phyloP scores from a whole-genome alignment of 2,888 invertebrate genomes.

The Orthosia incerta region DNA sequence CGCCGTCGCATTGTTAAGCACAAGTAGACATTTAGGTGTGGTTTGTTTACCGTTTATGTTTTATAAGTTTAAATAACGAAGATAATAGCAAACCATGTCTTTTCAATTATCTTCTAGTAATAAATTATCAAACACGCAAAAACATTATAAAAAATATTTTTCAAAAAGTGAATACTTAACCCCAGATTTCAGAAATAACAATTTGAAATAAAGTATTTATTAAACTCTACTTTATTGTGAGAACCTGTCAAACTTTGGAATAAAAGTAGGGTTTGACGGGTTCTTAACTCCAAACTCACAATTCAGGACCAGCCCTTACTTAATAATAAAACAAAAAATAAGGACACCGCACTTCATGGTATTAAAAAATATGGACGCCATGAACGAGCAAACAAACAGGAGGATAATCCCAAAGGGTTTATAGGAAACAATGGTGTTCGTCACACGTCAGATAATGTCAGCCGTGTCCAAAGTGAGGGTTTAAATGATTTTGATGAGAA shows the following conservation, averaged over 20 bases:
- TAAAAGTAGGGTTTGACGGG: too few species aligned
- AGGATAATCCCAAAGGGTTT: slow-evolving; percentile 38
- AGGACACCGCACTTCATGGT: background rate
- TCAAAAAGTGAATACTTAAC: too few species aligned
- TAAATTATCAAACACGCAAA: too few species aligned
- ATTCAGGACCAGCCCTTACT: too few species aligned
- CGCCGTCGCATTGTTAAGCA: background rate
- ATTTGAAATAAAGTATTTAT: too few species aligned
- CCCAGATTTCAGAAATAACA: too few species aligned
- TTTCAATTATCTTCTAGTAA: too few species aligned
- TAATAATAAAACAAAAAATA: too few species aligned
- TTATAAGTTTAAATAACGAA: background rate
- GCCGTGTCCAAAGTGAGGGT: background rate
- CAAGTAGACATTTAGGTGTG: background rate
- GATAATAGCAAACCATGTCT: background rate
- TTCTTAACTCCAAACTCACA: too few species aligned
- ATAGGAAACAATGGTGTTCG: slow-evolving; percentile 28
- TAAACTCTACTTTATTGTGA: too few species aligned
- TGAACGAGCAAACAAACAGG: slow-evolving; percentile 5
- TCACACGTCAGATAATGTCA: slow-evolving; percentile 37
- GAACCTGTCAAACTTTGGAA: too few species aligned
- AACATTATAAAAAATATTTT: too few species aligned
- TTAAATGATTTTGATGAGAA: slow-evolving; percentile 38
- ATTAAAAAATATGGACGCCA: slow-evolving; percentile 22
- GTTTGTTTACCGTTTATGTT: background rate